These are phyloP conservation scores for Drosophila imparisetae DNA, from an alignment of 2,888 invertebrate genomes.

Conservation along the genomic window DNA sequence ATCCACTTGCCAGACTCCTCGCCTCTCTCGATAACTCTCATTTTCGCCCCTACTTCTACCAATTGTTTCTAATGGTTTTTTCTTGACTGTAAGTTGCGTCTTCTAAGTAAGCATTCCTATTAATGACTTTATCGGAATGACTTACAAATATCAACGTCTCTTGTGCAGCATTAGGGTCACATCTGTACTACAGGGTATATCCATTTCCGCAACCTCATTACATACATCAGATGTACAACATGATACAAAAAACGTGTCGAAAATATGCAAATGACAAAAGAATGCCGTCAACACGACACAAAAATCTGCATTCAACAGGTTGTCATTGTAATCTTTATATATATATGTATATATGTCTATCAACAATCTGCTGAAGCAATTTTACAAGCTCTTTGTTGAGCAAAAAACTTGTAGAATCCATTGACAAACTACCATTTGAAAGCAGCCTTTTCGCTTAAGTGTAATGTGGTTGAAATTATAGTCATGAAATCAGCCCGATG, in stretches of 20 bases:
- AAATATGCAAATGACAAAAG: conserved; percentile 33
- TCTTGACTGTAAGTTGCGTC: not conserved
- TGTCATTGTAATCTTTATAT: conserved; percentile 16
- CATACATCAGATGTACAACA: conserved; percentile 3
- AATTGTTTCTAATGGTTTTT: not conserved
- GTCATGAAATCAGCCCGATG: not conserved
- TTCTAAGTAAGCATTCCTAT: not conserved
- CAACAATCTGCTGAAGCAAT: conserved; percentile 5
- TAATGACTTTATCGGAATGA: not conserved
- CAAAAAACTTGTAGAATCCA: not conserved
- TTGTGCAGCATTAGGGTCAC: no score
- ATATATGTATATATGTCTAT: not conserved
- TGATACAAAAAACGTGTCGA: conserved; percentile 18
- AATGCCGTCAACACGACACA: conserved; percentile 14
- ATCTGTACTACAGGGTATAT: conserved; percentile 16
- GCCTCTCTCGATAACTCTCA: not conserved
- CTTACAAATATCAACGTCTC: not conserved
- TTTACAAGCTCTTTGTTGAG: not conserved
- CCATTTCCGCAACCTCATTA: not conserved
- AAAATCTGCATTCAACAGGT: conserved; percentile 36
- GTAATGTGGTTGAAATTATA: not conserved
- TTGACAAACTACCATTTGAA: not conserved
- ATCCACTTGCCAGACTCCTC: not conserved
- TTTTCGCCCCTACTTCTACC: not conserved
- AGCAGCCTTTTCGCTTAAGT: not conserved